A percentile compares a stretch with the other conserved stretches of the same genome.
Evolutionary conservation across 2,888 invertebrate species (phyloP).

Genomic region (Notodonta dromedarius): DNA sequence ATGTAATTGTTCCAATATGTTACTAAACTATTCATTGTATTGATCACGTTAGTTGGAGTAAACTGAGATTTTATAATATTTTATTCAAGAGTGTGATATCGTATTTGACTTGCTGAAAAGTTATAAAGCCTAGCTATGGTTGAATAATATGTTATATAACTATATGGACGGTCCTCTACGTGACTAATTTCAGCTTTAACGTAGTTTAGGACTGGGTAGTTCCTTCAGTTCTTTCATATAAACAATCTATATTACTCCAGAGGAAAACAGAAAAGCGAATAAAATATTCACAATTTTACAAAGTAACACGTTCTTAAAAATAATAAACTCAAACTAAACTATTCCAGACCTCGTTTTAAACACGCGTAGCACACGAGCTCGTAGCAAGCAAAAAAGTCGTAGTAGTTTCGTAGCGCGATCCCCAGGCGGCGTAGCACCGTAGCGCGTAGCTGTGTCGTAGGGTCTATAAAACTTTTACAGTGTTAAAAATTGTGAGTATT

Average conservation of each 20-base stretch:
- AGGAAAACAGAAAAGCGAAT: not conserved
- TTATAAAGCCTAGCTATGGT: too few relatives aligned
- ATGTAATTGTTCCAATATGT: conserved; percentile 1
- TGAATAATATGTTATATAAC: too few relatives aligned
- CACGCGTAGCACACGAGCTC: conserved; percentile 7
- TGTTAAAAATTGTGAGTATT: conserved; percentile 56
- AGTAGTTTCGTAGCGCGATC: conserved; percentile 33
- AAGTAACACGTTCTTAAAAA: conserved; percentile 5
- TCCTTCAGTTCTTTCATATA: too few relatives aligned
- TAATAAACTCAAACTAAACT: conserved; percentile 1
- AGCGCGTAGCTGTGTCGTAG: conserved; percentile 37
- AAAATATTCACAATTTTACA: not conserved
- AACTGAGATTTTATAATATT: too few relatives aligned
- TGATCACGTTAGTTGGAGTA: not conserved
- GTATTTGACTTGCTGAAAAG: too few relatives aligned
- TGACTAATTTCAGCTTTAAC: too few relatives aligned
- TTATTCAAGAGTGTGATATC: too few relatives aligned
- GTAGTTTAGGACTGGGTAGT: too few relatives aligned
- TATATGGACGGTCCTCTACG: too few relatives aligned
- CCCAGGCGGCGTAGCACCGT: conserved; percentile 34
- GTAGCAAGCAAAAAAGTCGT: conserved; percentile 22
- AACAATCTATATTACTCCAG: too few relatives aligned
- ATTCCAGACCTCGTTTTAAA: conserved; percentile 4
- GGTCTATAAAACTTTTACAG: conserved; percentile 51
- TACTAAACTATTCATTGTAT: not conserved